phyloP scores from a whole-genome alignment of 2,888 invertebrate genomes.

The Boloria euphrosyne region DNA sequence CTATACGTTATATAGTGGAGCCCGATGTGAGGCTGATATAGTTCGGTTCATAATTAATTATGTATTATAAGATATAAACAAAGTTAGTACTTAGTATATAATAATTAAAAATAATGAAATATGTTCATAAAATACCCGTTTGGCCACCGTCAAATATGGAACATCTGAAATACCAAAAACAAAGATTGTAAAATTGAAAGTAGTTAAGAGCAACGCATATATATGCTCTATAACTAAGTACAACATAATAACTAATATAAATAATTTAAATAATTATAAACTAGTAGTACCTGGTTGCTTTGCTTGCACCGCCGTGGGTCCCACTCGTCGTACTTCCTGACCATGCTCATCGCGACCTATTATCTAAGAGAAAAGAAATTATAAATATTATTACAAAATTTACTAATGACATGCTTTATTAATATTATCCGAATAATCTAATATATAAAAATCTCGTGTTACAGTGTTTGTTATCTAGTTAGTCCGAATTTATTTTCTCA shows the following conservation, averaged over 20 bases:
- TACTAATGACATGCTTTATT: background rate
- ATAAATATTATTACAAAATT: background rate
- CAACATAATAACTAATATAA: background rate
- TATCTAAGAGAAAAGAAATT: conserved; percentile 72
- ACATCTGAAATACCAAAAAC: conserved; percentile 60
- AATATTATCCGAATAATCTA: no score
- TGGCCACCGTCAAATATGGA: conserved; percentile 77
- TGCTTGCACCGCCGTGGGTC: conserved; percentile 85
- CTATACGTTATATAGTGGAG: no score
- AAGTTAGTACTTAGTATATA: no score
- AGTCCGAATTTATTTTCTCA: no score
- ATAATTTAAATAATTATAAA: conserved; percentile 2
- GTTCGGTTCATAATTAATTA: no score
- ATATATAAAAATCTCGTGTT: no score
- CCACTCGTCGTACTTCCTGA: conserved; percentile 83
- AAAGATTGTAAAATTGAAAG: background rate
- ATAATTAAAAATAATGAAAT: background rate
- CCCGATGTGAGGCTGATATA: no score
- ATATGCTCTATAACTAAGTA: no score
- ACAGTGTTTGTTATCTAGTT: no score
- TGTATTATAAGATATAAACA: no score
- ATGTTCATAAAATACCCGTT: conserved; percentile 50
- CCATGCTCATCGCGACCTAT: conserved; percentile 83
- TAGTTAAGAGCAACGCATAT: no score
- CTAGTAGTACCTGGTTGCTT: conserved; percentile 74